A percentile compares a stretch with the other conserved stretches of the same genome.
Conservation (phyloP, 2,113 vertebrate genomes). For the Alaudala cheleensis region DNA sequence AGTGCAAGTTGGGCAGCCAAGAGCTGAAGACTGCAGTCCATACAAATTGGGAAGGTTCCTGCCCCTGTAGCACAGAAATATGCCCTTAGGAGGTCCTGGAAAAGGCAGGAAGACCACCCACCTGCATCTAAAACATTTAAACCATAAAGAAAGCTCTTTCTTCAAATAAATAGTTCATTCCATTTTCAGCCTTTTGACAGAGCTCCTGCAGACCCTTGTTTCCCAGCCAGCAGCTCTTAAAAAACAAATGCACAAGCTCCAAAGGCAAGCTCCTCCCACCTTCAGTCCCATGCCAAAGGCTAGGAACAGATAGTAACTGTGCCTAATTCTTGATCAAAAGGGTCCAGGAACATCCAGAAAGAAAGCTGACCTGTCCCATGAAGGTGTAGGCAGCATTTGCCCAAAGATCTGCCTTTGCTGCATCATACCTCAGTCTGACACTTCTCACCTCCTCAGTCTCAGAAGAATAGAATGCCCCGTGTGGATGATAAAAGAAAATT, state of each 20-base stretch:
- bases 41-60: background rate
- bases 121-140: background rate
- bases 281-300: background rate
- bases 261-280: background rate
- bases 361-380: background rate
- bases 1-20: background rate
- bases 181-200: background rate
- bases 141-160: background rate
- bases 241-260: rapidly evolving
- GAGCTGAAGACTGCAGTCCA: background rate
- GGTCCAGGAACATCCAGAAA: background rate
- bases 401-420: background rate
- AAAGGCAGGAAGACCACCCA: background rate
- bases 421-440: background rate
- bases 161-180: background rate
- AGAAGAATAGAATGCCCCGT: background rate
- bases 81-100: background rate
- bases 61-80: background rate
- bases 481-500: background rate
- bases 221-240: background rate
- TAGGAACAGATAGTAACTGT: background rate
- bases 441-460: background rate
- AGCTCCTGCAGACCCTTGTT: background rate
- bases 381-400: background rate
- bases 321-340: background rate